Evolutionary conservation across 1,140 invertebrate species (phyloP), one percentile per base, ranked within the genome.

Genomic region (Gyrodactylus bullatarudis): DNA sequence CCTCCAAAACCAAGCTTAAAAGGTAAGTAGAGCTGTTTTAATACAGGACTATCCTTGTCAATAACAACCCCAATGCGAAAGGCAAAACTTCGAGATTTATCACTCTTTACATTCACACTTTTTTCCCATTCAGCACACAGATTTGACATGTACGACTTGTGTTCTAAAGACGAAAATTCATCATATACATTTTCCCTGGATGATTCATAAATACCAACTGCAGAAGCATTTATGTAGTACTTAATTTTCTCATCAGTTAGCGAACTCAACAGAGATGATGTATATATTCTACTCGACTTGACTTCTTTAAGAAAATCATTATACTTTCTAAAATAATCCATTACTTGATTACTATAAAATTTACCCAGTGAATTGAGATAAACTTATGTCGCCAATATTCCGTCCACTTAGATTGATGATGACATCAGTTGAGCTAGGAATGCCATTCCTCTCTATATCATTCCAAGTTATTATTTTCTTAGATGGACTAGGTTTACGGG

Each of bases 91-190:
- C n/a, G 8, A 16, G 34, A 16, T 16, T 8, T 54, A 16, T 8
- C 8, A 54, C n/a, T 54, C 8, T 8, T 54, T 8, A 8, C 8
- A 16, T 54, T n/a, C 8, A 54, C 34, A n/a, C 34, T 54, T n/a
- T 54, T 54, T 71, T 71, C 70, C 70, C 70, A 71, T 23, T 71
- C 23, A 23, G 21, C 24, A 24, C 70, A 71, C 24, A 71, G 16
- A 1, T 25, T 71, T 71, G 70, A 23, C 20, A 71, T 71, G n/a
- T 23, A 71, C 22, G 34, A 54, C 8, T 16, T 54, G 34, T 54
- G 34, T 16, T n/a, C n/a, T 54, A 54, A 54, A 16, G 8, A 8
- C n/a, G 34, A 16, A 54, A 16, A 8, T 54, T 54, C 34, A 8
- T 8, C 8, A n/a, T 54, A 54, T 8, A 54, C 34, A 16, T 54